Evolutionary conservation across 2,888 invertebrate genomes (phyloP).

Genomic region (Clitarchus hookeri): DNA sequence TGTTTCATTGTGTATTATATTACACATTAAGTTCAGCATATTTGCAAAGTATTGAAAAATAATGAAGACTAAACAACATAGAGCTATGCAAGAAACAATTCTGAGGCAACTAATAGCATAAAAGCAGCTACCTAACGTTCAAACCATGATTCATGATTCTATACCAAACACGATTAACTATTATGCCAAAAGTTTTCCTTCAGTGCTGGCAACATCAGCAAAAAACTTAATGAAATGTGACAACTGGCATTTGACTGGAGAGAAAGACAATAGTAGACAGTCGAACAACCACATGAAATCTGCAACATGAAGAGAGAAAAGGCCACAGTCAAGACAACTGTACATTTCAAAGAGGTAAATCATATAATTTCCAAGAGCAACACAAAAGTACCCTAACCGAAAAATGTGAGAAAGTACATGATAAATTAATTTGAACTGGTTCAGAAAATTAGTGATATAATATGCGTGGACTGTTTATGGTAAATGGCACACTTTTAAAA

Average conservation of each 20-base stretch:
- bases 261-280: conserved; percentile 15
- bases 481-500: too few relatives aligned
- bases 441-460: neutral
- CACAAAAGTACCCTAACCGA: neutral
- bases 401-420: neutral
- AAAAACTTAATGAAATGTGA: neutral
- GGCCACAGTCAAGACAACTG: neutral
- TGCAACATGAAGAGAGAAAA: conserved; percentile 17
- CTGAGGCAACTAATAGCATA: neutral
- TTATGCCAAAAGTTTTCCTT: neutral
- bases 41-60: too few relatives aligned
- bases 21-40: too few relatives aligned
- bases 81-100: neutral
- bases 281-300: conserved; percentile 19
- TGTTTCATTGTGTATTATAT: too few relatives aligned
- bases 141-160: neutral
- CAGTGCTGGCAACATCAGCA: neutral
- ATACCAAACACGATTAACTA: neutral
- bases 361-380: neutral
- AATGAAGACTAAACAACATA: neutral
- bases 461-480: too few relatives aligned
- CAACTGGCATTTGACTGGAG: neutral
- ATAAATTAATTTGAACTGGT: neutral
- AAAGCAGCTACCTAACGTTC: neutral
- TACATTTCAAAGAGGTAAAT: neutral